Evolutionary conservation across 2,888 invertebrate genomes (phyloP), one percentile per base, ranked within the genome.

Genomic region (Amorpha juglandis): DNA sequence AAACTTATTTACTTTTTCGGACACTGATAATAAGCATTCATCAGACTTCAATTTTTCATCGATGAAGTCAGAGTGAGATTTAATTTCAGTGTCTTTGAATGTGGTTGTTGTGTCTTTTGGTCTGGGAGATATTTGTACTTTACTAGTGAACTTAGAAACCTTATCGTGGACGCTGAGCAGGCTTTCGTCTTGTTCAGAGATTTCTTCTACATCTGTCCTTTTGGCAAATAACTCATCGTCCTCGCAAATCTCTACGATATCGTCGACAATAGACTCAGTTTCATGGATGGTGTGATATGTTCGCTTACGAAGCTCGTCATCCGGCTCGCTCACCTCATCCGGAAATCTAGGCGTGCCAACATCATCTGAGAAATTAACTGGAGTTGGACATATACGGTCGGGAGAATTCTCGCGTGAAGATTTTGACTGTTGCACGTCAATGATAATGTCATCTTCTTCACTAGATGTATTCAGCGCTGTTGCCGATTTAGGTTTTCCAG

Each of bases 321-420:
- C 97, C 0, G 97, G 97, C 82, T 97, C 97, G 75, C 94, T 95
- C 0, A 97, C 95, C 77, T 95, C 94, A 82, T 97, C 96, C 0
- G 97, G 97, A 79, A 95, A 96, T 66, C 97, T 94, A 3, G 96
- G 96, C 65, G 94, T 94, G 62, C 95, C 94, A 1, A 94, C 93
- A 68, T 94, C 94, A 62, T 94, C 95, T 63, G 91, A 89, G 8
- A 94, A 93, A 50, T 94, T 94, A 6, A 95, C 93, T 0, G 96
- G 96, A 11, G 95, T 94, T 0, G 96, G 96, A 75, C 95, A 95
- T 66, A 96, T 94, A 69, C 95, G 94, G 78, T 96, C 96, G 0
- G 96, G 96, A 6, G 96, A 96, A 63, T 96, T 95, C 83, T 97
- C 97, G 19, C 96, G 89, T 0, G 96, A 96, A 63, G 96, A 96